Evolutionary conservation across 2,113 vertebrate species (phyloP).

Genomic region (Aramus guarauna): DNA sequence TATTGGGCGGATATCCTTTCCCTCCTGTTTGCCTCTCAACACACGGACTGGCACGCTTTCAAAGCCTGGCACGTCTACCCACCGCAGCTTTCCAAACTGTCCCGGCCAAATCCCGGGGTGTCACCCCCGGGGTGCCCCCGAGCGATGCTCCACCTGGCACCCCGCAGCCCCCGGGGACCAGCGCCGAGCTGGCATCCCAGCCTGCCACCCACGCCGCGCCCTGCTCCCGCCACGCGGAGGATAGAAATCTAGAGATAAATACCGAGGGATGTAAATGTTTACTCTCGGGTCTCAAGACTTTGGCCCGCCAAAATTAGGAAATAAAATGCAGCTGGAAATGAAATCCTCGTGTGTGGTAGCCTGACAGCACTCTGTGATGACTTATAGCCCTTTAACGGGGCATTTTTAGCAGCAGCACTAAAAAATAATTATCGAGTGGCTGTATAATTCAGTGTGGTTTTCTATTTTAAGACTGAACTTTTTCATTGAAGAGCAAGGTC

Average conservation of each 20-base stretch:
- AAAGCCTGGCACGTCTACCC: neutral
- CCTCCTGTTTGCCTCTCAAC: neutral
- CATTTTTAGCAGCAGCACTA: conserved; percentile 30
- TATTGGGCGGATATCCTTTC: neutral
- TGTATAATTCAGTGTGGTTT: neutral
- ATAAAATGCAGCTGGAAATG: conserved; percentile 7
- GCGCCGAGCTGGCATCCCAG: neutral
- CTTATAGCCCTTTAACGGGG: neutral
- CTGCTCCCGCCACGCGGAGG: fast-evolving
- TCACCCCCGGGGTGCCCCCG: fast-evolving
- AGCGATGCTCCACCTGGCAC: neutral
- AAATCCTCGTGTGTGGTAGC: neutral
- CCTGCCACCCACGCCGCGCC: neutral
- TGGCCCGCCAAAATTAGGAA: neutral
- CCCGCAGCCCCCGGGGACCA: fast-evolving
- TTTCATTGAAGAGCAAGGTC: neutral
- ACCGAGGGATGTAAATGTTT: neutral
- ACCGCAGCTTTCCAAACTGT: neutral
- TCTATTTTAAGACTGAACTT: neutral
- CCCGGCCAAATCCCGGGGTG: neutral
- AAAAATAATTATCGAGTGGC: neutral
- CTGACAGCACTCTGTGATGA: neutral
- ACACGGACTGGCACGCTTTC: neutral
- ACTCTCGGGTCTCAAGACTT: neutral
- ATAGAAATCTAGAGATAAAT: neutral